A percentile compares a stretch with the other conserved stretches of the same genome.
phyloP scores from a whole-genome alignment of 2,113 vertebrate genomes.

The Lophotis ruficrista region DNA sequence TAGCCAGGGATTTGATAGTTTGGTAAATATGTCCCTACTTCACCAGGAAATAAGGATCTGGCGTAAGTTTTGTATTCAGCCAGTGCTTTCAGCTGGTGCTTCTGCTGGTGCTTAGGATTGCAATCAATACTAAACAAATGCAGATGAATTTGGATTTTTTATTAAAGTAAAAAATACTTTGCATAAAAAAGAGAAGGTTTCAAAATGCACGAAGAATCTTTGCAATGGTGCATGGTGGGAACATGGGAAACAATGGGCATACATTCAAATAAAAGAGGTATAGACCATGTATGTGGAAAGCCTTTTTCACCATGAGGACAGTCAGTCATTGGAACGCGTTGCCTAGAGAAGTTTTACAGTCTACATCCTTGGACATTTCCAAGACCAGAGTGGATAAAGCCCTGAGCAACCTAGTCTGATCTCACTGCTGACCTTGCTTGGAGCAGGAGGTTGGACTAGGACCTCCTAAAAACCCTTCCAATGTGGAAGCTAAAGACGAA shows the following conservation, averaged over 20 bases:
- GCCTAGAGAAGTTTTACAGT: neutral
- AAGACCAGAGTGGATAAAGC: neutral
- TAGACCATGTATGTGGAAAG: neutral
- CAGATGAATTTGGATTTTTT: neutral
- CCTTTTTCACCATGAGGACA: neutral
- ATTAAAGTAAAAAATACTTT: neutral
- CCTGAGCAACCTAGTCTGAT: neutral
- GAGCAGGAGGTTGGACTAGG: neutral
- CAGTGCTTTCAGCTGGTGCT: neutral
- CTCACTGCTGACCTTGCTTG: neutral
- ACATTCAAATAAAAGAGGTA: neutral
- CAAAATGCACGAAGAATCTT: neutral
- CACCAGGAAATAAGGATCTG: neutral
- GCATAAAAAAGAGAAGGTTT: neutral
- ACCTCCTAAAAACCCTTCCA: neutral
- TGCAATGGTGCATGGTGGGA: neutral
- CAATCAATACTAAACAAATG: neutral
- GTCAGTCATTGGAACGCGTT: neutral
- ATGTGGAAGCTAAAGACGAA: neutral
- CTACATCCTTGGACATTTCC: neutral
- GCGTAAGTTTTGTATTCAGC: neutral
- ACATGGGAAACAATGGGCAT: neutral
- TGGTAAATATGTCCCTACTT: neutral
- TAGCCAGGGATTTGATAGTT: neutral
- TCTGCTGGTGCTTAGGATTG: neutral